Evolutionary conservation across 1,140 invertebrate genomes (phyloP).

Genomic region (Hylyphantes graminicola): DNA sequence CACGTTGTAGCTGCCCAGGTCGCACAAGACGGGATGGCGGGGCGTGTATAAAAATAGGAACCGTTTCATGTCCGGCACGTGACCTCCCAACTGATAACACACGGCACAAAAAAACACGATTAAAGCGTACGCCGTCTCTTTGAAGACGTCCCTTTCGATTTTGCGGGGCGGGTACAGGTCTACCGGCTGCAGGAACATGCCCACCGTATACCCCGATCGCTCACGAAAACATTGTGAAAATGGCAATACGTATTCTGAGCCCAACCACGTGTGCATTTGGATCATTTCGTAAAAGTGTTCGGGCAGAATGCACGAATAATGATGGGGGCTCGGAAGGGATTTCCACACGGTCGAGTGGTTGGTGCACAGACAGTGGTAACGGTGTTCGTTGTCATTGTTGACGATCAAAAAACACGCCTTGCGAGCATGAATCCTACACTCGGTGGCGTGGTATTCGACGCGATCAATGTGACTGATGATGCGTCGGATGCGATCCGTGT

Average conservation of each 20-base stretch:
- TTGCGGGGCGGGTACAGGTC: not conserved
- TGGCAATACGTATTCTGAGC: too few species aligned
- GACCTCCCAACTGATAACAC: not conserved
- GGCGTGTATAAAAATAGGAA: slow-evolving; percentile 12
- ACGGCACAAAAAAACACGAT: too few species aligned
- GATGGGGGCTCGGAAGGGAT: not conserved
- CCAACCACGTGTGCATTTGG: too few species aligned
- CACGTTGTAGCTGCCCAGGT: not conserved
- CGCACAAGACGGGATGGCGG: slow-evolving; percentile 5
- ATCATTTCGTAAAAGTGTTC: too few species aligned
- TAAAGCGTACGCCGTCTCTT: too few species aligned
- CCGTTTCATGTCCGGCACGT: not conserved
- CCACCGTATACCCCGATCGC: slow-evolving; percentile 10
- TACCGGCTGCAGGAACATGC: not conserved
- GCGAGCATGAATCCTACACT: not conserved
- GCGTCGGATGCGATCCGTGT: not conserved
- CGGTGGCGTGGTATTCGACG: not conserved
- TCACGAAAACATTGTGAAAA: too few species aligned
- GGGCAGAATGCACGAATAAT: slow-evolving; percentile 15
- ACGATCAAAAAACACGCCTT: too few species aligned
- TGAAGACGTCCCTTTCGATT: not conserved
- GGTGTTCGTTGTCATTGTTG: too few species aligned
- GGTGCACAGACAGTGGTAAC: not conserved
- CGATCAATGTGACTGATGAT: not conserved
- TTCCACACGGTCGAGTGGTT: not conserved